Percentiles rank a stretch among this genome's conserved stretches.
phyloP scores from a whole-genome alignment of 2,797 vertebrate genomes.

The Aulostomus chinensis region DNA sequence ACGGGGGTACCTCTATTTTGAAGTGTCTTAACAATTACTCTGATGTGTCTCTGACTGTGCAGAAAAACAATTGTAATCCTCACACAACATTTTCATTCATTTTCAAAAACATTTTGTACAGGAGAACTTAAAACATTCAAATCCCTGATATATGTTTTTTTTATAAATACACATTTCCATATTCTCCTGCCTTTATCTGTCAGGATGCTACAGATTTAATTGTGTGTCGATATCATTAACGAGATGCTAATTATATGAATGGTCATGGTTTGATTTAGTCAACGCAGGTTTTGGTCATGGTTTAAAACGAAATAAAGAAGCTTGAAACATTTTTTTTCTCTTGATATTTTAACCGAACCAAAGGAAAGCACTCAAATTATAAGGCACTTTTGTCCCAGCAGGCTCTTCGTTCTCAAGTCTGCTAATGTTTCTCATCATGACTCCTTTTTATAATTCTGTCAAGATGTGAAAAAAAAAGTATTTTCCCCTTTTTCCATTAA shows the following conservation, averaged over 20 bases:
- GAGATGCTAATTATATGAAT: neutral
- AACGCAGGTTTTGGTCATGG: neutral
- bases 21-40: too few species aligned
- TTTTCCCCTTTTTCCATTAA: neutral
- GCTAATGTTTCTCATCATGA: neutral
- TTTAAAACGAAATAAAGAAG: neutral
- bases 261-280: too few species aligned
- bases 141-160: too few species aligned
- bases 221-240: neutral
- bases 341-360: neutral
- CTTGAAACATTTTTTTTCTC: neutral
- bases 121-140: too few species aligned
- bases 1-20: too few species aligned
- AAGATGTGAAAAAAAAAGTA: neutral
- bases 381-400: neutral
- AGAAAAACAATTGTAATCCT: too few species aligned
- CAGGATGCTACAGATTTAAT: neutral
- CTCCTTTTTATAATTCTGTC: constrained; percentile 1
- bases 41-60: too few species aligned
- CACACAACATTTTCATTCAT: too few species aligned
- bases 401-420: neutral
- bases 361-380: neutral
- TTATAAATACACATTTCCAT: too few species aligned
- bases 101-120: too few species aligned
- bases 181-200: constrained; percentile 1